Percentiles rank a stretch among this genome's conserved stretches.
Evolutionary conservation across 2,888 invertebrate species (phyloP).

Genomic region (Bombylius discolor): DNA sequence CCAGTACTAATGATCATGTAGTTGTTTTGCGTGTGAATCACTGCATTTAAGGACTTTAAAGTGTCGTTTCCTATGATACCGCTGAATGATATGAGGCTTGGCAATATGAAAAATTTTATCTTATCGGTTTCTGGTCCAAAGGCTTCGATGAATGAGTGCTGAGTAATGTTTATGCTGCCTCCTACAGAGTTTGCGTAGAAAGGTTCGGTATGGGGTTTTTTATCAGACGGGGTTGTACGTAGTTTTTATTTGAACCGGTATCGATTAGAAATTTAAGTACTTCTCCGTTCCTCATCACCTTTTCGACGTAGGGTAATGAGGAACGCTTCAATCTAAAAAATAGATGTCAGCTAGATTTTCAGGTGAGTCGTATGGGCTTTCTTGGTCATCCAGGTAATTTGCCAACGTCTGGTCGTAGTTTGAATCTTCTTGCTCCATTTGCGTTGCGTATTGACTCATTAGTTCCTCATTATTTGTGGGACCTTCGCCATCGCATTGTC

Average conservation of each 20-base stretch:
- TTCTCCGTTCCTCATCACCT: conserved; percentile 12
- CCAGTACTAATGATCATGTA: conserved; percentile 4
- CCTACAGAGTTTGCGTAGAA: conserved; percentile 11
- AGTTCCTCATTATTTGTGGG: neutral
- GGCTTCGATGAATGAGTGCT: conserved; percentile 6
- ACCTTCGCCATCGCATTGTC: neutral
- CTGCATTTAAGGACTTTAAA: conserved; percentile 4
- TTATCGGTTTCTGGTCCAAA: conserved; percentile 4
- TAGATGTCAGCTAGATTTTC: conserved; percentile 2
- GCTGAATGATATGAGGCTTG: conserved; percentile 3
- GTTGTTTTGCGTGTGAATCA: conserved; percentile 5
- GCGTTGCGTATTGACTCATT: conserved; percentile 4
- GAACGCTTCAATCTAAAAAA: conserved; percentile 16
- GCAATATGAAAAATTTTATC: conserved; percentile 10
- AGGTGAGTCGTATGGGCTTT: neutral
- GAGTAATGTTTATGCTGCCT: conserved; percentile 10
- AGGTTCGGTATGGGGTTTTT: conserved; percentile 6
- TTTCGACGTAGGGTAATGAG: conserved; percentile 15
- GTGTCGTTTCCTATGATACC: conserved; percentile 11
- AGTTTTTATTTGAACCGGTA: too few relatives aligned
- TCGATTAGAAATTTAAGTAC: conserved; percentile 14
- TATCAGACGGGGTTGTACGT: conserved; percentile 11
- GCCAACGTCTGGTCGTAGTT: too few relatives aligned
- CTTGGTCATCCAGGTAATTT: too few relatives aligned
- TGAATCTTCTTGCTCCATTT: too few relatives aligned